Conservation (phyloP, 2,888 invertebrate genomes). For the Diachrysia chrysitis region DNA sequence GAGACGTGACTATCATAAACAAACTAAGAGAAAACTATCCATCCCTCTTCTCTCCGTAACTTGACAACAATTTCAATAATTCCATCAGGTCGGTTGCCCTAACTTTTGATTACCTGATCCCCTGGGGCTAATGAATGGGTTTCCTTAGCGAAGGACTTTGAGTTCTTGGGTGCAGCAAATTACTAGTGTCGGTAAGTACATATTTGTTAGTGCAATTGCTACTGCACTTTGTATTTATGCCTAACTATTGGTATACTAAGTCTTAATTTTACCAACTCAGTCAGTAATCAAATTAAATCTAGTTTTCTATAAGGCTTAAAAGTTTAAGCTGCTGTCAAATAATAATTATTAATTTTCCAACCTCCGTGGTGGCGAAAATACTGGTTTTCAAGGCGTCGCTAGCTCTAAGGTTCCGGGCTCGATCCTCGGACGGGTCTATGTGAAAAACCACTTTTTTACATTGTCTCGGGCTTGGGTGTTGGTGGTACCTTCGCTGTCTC, state of each 20-base stretch:
- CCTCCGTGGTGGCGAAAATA: no score
- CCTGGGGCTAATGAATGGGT: constrained; percentile 2
- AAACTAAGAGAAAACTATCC: neutral
- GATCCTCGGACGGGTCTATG: no score
- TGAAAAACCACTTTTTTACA: no score
- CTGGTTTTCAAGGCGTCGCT: no score
- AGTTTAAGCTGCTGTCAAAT: neutral
- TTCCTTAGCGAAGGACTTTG: neutral
- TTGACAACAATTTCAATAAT: neutral
- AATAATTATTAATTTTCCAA: neutral
- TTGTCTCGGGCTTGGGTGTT: no score
- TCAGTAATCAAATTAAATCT: neutral
- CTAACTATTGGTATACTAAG: neutral
- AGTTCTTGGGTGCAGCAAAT: constrained; percentile 4
- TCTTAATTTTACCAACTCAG: neutral
- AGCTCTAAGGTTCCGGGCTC: no score
- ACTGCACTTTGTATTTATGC: neutral
- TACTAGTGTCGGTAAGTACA: neutral
- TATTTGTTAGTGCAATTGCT: constrained; percentile 1
- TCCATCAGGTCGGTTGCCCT: neutral
- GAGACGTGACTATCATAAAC: neutral
- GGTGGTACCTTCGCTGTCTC: no score
- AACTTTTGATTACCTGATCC: neutral
- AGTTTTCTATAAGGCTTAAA: neutral
- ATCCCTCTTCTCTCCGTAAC: neutral